A percentile compares a stretch with the other conserved stretches of the same genome.
Evolutionary conservation across 64 coral and sea anemone genomes (phyloP).

Genomic region (Stylophora pistillata): DNA sequence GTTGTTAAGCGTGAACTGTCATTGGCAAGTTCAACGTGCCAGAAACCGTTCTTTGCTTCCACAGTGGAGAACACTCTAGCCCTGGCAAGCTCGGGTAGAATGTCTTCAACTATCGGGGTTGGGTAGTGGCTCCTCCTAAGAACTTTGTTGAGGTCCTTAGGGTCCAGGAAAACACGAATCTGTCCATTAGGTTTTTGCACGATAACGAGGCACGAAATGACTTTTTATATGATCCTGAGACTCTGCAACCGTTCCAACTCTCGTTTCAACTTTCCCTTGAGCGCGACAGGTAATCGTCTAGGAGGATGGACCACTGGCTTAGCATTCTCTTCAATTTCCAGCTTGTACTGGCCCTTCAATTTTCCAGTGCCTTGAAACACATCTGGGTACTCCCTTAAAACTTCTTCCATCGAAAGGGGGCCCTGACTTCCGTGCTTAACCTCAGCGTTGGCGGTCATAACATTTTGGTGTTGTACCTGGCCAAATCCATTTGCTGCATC

Average conservation of each 20-base stretch:
- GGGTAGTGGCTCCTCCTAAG: not conserved
- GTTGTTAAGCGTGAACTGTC: not conserved
- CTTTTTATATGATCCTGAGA: not conserved
- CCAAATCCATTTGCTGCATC: constrained; percentile 44
- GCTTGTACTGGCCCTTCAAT: constrained; percentile 3
- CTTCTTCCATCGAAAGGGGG: not conserved
- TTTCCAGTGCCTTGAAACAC: constrained; percentile 1
- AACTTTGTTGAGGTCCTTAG: not conserved
- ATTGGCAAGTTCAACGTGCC: not conserved
- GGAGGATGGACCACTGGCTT: not conserved
- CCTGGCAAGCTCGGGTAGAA: not conserved
- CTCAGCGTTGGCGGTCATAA: constrained; percentile 7
- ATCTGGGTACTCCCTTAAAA: not conserved
- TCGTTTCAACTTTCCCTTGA: not conserved
- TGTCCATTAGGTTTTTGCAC: not conserved
- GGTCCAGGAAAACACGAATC: not conserved
- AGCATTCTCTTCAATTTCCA: constrained; percentile 3
- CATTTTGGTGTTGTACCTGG: constrained; percentile 45
- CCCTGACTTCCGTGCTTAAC: too few relatives aligned
- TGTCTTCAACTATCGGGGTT: not conserved
- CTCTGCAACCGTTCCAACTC: not conserved
- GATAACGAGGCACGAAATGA: not conserved
- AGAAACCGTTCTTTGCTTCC: constrained; percentile 2
- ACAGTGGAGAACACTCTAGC: not conserved
- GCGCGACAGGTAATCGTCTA: not conserved